Percentiles rank a stretch among this genome's conserved stretches.
Evolutionary conservation across 2,113 vertebrate genomes (phyloP).

Genomic region (Psophia crepitans): DNA sequence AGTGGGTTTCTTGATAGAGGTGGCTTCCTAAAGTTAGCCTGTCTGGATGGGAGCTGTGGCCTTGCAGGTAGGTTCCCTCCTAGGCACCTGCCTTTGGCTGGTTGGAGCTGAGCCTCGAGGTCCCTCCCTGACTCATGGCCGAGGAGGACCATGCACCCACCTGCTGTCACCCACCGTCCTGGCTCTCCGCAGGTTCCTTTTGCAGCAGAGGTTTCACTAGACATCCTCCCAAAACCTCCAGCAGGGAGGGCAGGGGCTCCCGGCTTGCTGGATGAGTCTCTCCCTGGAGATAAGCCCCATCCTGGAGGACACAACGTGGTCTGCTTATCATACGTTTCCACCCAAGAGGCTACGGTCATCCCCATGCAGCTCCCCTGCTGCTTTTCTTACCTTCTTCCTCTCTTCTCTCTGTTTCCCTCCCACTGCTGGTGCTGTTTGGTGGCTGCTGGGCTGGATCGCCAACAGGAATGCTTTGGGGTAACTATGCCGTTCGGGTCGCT

Average conservation of each 20-base stretch:
- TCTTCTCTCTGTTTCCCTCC: not conserved
- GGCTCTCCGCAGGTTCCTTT: not conserved
- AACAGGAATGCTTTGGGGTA: constrained; percentile 83
- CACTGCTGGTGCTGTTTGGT: not conserved
- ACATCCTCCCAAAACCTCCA: not conserved
- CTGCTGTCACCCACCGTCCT: not conserved
- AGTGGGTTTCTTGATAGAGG: not conserved
- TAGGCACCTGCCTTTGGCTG: not conserved
- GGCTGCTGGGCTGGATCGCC: constrained; percentile 63
- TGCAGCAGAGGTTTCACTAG: not conserved
- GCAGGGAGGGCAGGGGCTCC: not conserved
- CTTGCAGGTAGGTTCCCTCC: not conserved
- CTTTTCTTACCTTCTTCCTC: not conserved
- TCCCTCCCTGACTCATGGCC: not conserved
- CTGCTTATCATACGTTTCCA: not conserved
- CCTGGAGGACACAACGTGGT: not conserved
- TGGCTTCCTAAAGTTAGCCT: not conserved
- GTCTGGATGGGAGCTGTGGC: not conserved
- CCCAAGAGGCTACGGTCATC: fast-evolving
- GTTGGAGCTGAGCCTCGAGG: not conserved
- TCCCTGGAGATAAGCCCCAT: not conserved
- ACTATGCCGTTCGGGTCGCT: constrained; percentile 33
- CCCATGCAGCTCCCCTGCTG: not conserved
- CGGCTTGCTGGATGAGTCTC: not conserved
- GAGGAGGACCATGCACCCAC: fast-evolving